Percentiles rank a stretch among this genome's conserved stretches.
Conservation (phyloP, 2,113 vertebrate species). For the Reinhardtius hippoglossoides region DNA sequence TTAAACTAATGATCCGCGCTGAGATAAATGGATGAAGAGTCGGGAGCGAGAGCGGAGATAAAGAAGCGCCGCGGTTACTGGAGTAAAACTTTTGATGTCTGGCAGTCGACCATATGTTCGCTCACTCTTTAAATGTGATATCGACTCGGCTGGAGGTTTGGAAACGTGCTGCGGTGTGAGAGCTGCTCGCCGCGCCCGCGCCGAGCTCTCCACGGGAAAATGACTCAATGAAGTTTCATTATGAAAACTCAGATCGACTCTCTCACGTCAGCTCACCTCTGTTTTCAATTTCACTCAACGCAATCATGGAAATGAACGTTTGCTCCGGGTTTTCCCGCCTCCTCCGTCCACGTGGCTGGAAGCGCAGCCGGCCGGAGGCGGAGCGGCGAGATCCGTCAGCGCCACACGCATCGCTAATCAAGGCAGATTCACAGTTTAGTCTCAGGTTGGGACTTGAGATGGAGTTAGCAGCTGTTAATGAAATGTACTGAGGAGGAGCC, state of each 20-base stretch:
- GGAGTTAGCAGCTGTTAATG: conserved; percentile 35
- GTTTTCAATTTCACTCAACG: conserved; percentile 36
- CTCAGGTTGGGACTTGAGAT: conserved; percentile 21
- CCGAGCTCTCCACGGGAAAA: conserved; percentile 12
- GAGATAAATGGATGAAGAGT: conserved; percentile 52
- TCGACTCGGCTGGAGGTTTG: conserved; percentile 23
- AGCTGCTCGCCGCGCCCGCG: background rate
- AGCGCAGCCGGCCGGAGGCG: background rate
- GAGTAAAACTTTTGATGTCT: conserved; percentile 34
- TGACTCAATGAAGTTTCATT: conserved; percentile 24
- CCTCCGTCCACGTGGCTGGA: background rate
- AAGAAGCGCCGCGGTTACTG: conserved; percentile 24
- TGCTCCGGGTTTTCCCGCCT: background rate
- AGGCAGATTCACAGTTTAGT: conserved; percentile 26
- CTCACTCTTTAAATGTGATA: conserved; percentile 30
- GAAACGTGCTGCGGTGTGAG: background rate
- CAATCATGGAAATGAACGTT: conserved; percentile 32
- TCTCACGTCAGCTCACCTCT: conserved; percentile 23
- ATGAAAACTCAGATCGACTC: conserved; percentile 38
- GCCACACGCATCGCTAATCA: conserved; percentile 22
- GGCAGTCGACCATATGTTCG: conserved; percentile 50
- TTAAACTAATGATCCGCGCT: conserved; percentile 49
- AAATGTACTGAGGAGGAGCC: conserved; percentile 26
- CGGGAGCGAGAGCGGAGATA: conserved; percentile 1
- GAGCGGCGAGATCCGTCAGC: background rate